These are phyloP conservation scores for Diploscapter pachys DNA, from an alignment of 1,140 invertebrate species.

Conservation along the genomic window DNA sequence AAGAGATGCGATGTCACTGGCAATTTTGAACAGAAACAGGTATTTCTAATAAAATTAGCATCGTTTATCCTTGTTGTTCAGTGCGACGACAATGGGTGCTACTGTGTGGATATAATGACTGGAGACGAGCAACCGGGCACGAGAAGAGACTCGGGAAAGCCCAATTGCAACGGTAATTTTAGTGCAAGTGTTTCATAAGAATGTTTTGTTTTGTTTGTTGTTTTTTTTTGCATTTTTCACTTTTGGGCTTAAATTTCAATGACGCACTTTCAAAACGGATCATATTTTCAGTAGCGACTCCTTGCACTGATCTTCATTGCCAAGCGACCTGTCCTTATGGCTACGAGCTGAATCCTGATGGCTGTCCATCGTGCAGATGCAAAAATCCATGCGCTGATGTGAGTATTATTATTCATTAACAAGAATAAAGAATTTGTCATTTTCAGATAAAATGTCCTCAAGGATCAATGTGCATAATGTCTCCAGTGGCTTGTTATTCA, in stretches of 20 bases:
- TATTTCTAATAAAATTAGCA: not conserved
- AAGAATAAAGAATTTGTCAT: not conserved
- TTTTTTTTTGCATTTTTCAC: too few species aligned
- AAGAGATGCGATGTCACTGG: constrained; percentile 42
- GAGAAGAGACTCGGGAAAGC: constrained; percentile 20
- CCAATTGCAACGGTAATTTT: constrained; percentile 31
- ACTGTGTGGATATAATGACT: constrained; percentile 40
- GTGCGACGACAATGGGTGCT: constrained; percentile 45
- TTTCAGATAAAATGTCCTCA: constrained; percentile 32
- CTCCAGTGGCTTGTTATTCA: constrained; percentile 43
- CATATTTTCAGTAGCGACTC: constrained; percentile 12
- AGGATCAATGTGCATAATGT: constrained; percentile 42
- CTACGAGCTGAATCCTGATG: constrained; percentile 41
- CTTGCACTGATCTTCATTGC: constrained; percentile 30
- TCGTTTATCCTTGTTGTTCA: constrained; percentile 23
- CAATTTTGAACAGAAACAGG: constrained; percentile 40
- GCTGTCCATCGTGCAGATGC: constrained; percentile 48
- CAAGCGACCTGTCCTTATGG: constrained; percentile 38
- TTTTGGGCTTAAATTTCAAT: too few species aligned
- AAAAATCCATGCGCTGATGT: constrained; percentile 47
- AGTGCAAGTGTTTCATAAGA: not conserved
- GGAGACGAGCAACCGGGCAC: constrained; percentile 42
- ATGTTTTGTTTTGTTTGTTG: not conserved
- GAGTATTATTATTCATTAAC: not conserved
- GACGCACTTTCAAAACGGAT: too few species aligned